Evolutionary conservation across 1,140 invertebrate species (phyloP), one percentile per base, ranked within the genome.

Genomic region (Phocides pigmalion): DNA sequence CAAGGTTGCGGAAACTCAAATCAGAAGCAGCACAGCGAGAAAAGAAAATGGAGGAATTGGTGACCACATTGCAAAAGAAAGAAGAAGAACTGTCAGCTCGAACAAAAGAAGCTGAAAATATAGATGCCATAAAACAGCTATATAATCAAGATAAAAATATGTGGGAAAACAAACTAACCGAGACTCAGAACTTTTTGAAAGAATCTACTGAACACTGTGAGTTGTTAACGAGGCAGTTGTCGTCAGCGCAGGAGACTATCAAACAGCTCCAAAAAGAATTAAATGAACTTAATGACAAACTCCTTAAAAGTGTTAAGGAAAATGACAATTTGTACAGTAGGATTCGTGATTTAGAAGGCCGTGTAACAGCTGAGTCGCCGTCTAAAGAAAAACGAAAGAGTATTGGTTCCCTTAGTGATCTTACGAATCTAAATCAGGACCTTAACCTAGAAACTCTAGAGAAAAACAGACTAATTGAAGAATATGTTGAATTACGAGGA

Each of bases 401-500:
- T 62, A 93, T 96, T 61, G 95, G 96, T 72, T 97, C 96, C 9
- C 90, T 97, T 4, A 95, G 95, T 73, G 96, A 97, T 84, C 91
- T 97, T 32, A 96, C 95, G 1, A 96, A 96, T 66, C 94, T 97
- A 41, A 95, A 96, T 79, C 91, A 95, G 66, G 95, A 96, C 70
- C 86, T 96, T 32, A 94, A 97, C 89, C 87, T 97, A 14, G 95
- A 95, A 71, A 91, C 93, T 12, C 88, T 97, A 63, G 95, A 96
- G 74, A 95, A 95, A 71, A 95, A 96, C 68, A 95, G 94, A 67
- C 87, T 97, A 11, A 95, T 96, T 64, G 96, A 97, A 81, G 96
- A 97, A 79, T 97, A 96, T 76, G 93, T 94, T 8, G 96, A 97
- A 68, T 82, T 97, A 53, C 93, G 95, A 42, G 92, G 93, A 25